Conservation (phyloP, 2,113 vertebrate genomes). For the Formicarius rufipectus region DNA sequence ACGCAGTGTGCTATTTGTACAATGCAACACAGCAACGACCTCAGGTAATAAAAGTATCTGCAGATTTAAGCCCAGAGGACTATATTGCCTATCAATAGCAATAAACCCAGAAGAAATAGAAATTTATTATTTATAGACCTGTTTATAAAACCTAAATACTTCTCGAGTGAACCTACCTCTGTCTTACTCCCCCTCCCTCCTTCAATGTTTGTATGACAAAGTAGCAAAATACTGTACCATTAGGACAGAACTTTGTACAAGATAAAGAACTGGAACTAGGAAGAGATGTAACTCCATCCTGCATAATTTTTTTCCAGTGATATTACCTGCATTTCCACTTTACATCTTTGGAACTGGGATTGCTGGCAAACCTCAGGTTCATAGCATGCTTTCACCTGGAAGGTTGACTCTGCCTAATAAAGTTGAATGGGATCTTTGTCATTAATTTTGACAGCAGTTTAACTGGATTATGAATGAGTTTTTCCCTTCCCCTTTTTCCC, state of each 20-base stretch:
- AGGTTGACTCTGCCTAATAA: not conserved
- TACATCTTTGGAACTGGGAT: not conserved
- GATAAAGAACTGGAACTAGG: not conserved
- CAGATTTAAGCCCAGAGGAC: constrained; percentile 59
- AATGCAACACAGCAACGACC: constrained; percentile 46
- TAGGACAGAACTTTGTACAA: not conserved
- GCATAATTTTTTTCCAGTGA: not conserved
- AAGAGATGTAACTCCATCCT: not conserved
- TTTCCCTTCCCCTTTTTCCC: not conserved
- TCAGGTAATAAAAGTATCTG: constrained; percentile 62
- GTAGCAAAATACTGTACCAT: not conserved
- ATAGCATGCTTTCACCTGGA: not conserved
- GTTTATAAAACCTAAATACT: constrained; percentile 65
- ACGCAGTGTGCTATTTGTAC: constrained; percentile 16
- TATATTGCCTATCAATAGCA: constrained; percentile 66
- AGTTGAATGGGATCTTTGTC: not conserved
- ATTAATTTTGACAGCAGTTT: not conserved
- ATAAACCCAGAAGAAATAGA: constrained; percentile 59
- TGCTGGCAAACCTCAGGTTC: not conserved
- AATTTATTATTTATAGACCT: constrained; percentile 72
- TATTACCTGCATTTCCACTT: not conserved
- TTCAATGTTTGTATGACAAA: not conserved
- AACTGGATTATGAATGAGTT: not conserved
- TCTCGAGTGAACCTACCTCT: constrained; percentile 12
- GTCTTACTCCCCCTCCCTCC: not conserved